Conservation (phyloP, 2,888 invertebrate species). For the Reticulitermes lucifugus region DNA sequence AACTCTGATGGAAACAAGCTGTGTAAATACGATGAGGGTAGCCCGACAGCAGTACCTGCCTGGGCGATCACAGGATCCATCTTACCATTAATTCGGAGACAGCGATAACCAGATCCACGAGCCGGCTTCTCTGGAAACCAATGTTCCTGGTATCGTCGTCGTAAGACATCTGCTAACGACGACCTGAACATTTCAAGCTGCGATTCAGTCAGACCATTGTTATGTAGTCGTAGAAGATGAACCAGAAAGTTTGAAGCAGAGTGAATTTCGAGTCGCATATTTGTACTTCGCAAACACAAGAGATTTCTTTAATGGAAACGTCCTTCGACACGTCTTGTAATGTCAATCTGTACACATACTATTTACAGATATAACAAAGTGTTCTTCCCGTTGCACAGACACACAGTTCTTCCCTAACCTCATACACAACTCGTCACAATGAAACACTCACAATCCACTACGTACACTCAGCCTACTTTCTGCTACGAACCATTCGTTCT, state of each 20-base stretch:
- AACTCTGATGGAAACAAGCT: conserved; percentile 74
- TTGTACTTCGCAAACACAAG: conserved; percentile 20
- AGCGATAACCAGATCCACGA: conserved; percentile 78
- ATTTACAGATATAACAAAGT: background rate
- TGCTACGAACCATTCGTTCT: background rate
- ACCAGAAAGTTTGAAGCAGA: conserved; percentile 67
- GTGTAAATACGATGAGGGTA: conserved; percentile 70
- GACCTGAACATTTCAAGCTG: conserved; percentile 65
- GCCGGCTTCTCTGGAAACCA: conserved; percentile 81
- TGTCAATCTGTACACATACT: background rate
- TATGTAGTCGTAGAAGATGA: conserved; percentile 63
- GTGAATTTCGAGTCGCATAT: conserved; percentile 66
- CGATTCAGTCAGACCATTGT: conserved; percentile 56
- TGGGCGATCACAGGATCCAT: conserved; percentile 75
- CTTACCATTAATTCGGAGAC: conserved; percentile 78
- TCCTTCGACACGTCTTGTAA: background rate
- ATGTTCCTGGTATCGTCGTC: conserved; percentile 71
- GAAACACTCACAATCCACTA: background rate
- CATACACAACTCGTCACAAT: background rate
- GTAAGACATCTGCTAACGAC: conserved; percentile 63
- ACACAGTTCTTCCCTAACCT: background rate
- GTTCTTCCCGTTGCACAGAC: background rate
- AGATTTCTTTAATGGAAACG: background rate
- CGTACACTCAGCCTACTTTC: background rate
- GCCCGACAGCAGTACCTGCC: conserved; percentile 74